phyloP scores from a whole-genome alignment of 2,113 vertebrate genomes.

The Lasiurus cinereus region DNA sequence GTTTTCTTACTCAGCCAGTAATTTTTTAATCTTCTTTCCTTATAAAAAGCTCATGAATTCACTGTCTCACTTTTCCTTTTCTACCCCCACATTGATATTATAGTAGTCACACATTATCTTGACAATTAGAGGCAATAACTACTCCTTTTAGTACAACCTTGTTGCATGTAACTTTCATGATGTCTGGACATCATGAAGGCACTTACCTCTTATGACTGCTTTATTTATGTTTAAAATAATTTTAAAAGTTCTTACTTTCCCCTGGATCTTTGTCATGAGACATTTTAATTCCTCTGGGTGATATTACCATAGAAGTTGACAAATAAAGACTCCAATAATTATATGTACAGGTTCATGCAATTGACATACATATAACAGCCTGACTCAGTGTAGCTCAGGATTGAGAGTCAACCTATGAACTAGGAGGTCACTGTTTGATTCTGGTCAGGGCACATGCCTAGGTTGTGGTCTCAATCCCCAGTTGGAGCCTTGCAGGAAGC shows the following conservation, averaged over 20 bases:
- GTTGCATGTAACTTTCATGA: neutral
- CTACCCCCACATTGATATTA: neutral
- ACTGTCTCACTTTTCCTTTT: constrained; percentile 2
- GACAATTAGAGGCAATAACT: neutral
- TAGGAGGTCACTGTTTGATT: too few relatives aligned
- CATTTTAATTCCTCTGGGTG: neutral
- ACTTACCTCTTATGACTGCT: neutral
- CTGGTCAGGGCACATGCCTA: too few relatives aligned
- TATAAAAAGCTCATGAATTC: neutral
- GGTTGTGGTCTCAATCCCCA: too few relatives aligned
- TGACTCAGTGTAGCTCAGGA: too few relatives aligned
- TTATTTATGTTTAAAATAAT: constrained; percentile 10
- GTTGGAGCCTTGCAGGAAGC: too few relatives aligned
- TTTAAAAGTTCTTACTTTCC: constrained; percentile 29
- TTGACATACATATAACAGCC: neutral
- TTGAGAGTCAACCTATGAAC: too few relatives aligned
- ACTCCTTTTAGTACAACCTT: neutral
- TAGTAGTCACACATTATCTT: neutral
- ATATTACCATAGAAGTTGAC: neutral
- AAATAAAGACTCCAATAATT: neutral
- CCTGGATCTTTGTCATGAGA: neutral
- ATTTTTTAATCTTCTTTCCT: neutral
- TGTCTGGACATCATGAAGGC: neutral
- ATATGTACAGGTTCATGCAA: neutral
- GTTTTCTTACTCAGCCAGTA: constrained; percentile 50